Percentiles rank a stretch among this genome's conserved stretches.
phyloP scores from a whole-genome alignment of 2,888 invertebrate genomes.

The Drosophila fulvimacula region DNA sequence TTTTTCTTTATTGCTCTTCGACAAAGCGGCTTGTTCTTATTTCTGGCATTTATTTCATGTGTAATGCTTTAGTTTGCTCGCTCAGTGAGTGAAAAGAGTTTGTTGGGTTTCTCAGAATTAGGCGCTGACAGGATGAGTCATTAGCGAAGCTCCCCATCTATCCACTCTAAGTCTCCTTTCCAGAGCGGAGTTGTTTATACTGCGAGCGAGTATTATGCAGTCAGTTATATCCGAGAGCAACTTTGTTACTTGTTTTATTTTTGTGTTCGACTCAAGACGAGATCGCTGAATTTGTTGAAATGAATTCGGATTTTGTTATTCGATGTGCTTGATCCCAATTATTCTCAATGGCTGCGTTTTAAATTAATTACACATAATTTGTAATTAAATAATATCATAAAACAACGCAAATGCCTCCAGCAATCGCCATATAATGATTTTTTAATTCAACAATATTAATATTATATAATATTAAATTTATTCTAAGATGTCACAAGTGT shows the following conservation, averaged over 20 bases:
- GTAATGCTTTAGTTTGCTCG: not conserved
- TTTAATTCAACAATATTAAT: not conserved
- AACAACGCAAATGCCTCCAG: not conserved
- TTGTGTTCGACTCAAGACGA: slow-evolving; percentile 14
- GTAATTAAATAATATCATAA: slow-evolving; percentile 19
- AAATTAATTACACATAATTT: slow-evolving; percentile 16
- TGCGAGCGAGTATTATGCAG: not conserved
- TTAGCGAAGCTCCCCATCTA: not conserved
- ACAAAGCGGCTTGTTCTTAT: slow-evolving; percentile 54
- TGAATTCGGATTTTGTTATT: slow-evolving; percentile 4
- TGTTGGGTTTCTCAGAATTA: not conserved
- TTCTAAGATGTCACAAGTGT: no score
- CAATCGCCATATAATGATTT: not conserved
- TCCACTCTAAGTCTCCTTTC: not conserved
- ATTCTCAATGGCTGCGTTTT: not conserved
- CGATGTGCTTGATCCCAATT: not conserved
- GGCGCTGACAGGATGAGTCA: not conserved
- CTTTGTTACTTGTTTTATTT: not conserved
- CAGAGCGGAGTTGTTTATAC: not conserved
- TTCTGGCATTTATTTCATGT: slow-evolving; percentile 50
- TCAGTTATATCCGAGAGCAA: not conserved
- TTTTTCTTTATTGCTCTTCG: slow-evolving; percentile 20
- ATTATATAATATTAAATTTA: no score
- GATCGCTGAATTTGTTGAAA: not conserved
- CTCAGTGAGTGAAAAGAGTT: not conserved